Evolutionary conservation across 2,113 vertebrate species (phyloP).

Genomic region (Dromaius novaehollandiae): DNA sequence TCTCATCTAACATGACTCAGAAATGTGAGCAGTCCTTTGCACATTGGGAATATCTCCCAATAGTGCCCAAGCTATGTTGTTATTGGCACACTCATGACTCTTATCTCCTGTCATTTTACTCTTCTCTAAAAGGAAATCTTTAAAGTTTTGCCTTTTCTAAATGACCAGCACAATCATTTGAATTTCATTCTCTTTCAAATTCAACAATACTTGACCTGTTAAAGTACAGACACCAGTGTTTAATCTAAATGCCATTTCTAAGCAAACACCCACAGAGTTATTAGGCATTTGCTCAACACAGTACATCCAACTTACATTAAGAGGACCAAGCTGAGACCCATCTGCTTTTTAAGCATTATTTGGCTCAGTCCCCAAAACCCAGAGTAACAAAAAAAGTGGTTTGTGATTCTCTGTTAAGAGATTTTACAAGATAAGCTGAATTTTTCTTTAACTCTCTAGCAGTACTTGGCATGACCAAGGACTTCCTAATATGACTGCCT

Average conservation of each 20-base stretch:
- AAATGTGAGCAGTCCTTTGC: not conserved
- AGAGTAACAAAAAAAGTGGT: not conserved
- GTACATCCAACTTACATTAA: constrained; percentile 18
- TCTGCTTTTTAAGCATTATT: constrained; percentile 52
- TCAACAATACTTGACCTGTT: not conserved
- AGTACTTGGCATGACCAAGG: not conserved
- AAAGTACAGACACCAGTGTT: not conserved
- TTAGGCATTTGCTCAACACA: constrained; percentile 43
- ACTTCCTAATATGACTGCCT: not conserved
- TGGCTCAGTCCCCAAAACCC: constrained; percentile 23
- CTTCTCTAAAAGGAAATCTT: not conserved
- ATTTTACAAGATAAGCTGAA: not conserved
- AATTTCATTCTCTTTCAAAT: not conserved
- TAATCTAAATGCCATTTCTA: constrained; percentile 46
- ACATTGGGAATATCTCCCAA: not conserved
- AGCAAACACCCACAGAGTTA: constrained; percentile 31
- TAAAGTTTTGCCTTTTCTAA: not conserved
- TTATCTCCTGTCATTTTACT: not conserved
- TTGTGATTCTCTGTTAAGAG: not conserved
- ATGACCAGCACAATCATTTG: not conserved
- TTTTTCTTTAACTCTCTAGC: not conserved
- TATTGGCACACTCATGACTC: not conserved
- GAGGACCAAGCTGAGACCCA: constrained; percentile 41
- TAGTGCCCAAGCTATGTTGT: too few species aligned
- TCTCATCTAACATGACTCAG: not conserved